Conservation (phyloP, 1,140 invertebrate species). For the Nixonia krombeini region DNA sequence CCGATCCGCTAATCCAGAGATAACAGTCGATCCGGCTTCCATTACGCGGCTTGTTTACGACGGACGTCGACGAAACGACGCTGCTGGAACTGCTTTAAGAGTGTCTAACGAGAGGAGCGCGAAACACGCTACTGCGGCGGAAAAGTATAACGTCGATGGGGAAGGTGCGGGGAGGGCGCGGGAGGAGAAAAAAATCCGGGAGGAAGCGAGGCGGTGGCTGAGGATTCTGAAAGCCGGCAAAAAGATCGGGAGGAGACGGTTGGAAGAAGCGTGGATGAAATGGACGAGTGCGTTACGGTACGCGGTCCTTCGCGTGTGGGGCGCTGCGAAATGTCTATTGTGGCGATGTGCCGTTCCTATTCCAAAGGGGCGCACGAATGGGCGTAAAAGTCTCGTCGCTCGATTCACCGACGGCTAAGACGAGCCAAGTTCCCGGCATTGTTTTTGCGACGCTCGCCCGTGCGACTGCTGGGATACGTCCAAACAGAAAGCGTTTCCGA, state of each 20-base stretch:
- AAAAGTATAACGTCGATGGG: constrained; percentile 7
- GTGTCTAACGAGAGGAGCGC: constrained; percentile 3
- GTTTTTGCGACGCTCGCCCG: constrained; percentile 24
- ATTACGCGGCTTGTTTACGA: too few species aligned
- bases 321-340: constrained; percentile 48
- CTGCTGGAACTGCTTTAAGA: too few species aligned
- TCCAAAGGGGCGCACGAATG: constrained; percentile 30
- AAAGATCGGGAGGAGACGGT: constrained; percentile 12
- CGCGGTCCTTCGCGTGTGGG: constrained; percentile 8
- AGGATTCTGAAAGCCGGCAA: constrained; percentile 2
- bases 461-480: not conserved
- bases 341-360: constrained; percentile 37
- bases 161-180: not conserved
- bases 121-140: constrained; percentile 3
- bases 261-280: not conserved
- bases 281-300: constrained; percentile 7
- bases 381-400: constrained; percentile 30
- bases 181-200: not conserved
- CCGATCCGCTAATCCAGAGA: too few species aligned
- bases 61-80: too few species aligned
- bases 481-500: not conserved
- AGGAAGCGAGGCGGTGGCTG: not conserved
- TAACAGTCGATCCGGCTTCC: too few species aligned
- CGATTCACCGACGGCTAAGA: constrained; percentile 40
- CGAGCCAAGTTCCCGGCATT: constrained; percentile 53